Percentiles rank a stretch among this genome's conserved stretches.
These are phyloP conservation scores for Molossus alvarezi DNA, from an alignment of 2,797 vertebrate genomes.

Conservation along the genomic window DNA sequence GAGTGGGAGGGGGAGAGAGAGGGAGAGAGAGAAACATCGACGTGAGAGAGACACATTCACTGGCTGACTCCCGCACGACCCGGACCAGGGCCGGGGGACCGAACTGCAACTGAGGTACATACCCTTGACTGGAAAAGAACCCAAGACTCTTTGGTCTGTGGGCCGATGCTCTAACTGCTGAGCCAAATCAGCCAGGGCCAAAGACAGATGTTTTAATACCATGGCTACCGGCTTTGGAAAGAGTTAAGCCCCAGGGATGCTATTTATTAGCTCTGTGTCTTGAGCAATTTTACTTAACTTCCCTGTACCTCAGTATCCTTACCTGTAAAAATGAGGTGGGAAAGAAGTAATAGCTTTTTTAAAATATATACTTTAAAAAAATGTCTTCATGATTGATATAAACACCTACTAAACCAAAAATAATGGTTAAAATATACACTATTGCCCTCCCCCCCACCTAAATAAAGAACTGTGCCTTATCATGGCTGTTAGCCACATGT, in stretches of 20 bases:
- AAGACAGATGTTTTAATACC: background rate
- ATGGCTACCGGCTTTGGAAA: background rate
- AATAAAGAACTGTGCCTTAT: background rate
- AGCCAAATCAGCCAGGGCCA: too few species aligned
- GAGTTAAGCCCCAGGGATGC: background rate
- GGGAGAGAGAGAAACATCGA: too few species aligned
- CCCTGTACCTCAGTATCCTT: conserved; percentile 9
- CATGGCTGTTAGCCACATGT: background rate
- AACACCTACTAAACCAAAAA: background rate
- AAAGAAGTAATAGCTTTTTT: background rate
- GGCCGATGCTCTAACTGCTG: too few species aligned
- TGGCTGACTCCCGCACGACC: too few species aligned
- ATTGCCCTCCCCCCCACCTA: background rate
- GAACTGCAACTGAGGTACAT: too few species aligned
- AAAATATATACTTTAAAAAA: background rate
- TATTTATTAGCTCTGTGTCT: conserved; percentile 27
- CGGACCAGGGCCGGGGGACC: too few species aligned
- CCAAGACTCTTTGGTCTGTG: too few species aligned
- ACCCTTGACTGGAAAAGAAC: too few species aligned
- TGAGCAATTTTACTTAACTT: conserved; percentile 8
- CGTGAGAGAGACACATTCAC: too few species aligned
- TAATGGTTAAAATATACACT: background rate
- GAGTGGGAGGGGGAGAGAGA: too few species aligned
- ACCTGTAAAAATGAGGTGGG: background rate
- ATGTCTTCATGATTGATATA: background rate